Evolutionary conservation across 2,888 invertebrate genomes (phyloP), one percentile per base, ranked within the genome.

Genomic region (Petrophora chlorosata): DNA sequence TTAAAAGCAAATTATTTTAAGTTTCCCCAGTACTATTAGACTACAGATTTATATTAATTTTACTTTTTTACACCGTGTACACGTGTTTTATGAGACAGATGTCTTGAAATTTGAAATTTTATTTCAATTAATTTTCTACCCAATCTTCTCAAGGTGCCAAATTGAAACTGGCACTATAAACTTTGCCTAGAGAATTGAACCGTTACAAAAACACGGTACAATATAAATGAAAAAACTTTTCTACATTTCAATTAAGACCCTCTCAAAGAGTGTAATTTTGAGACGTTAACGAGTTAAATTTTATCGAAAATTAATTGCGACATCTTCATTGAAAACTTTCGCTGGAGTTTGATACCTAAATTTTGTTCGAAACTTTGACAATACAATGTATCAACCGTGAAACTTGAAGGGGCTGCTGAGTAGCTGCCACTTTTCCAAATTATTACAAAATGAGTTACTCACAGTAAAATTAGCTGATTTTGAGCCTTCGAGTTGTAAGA

Each of bases 231-330:
- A 86, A 85, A 86, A 88, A 87, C 79, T 85, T 85, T 80, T 60
- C 65, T 77, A 74, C 74, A 76, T 84, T 85, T 86, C 84, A 85
- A 88, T 88, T 85, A 85, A 76, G 70, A 72, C 71, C 74, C 76
- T 76, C 78, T 79, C 75, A 82, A 80, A 82, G 76, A 72, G 76
- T 79, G 80, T 83, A 82, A 85, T 84, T 85, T 85, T 75, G 76
- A 71, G 79, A 81, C 82, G 86, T 86, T 87, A 88, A 87, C 86
- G 88, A 86, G 85, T 83, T 82, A 81, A 86, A 88, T 85, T 88
- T 86, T 83, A 87, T 86, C 83, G 86, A 85, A 88, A 88, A 89
- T 88, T 89, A 89, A 88, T 89, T 87, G 85, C 85, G 84, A 88
- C 87, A 84, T 86, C 86, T 87, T 84, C 85, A 84, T 83, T 82